phyloP scores from a whole-genome alignment of 2,113 vertebrate species.

The Cheirogaleus medius region DNA sequence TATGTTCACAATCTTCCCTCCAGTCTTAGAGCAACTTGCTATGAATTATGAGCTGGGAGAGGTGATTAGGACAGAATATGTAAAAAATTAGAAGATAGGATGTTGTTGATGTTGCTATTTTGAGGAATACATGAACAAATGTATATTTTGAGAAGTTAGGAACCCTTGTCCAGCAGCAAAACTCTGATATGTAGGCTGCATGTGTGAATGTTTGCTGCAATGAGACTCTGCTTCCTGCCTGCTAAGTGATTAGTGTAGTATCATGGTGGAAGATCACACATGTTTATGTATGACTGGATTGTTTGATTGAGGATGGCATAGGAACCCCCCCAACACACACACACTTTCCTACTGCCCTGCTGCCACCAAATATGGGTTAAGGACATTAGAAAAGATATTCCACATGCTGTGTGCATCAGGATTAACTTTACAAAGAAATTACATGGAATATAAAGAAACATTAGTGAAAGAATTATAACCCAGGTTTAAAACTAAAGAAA shows the following conservation, averaged over 20 bases:
- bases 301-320: neutral
- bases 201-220: neutral
- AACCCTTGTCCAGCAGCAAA: neutral
- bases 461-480: neutral
- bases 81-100: neutral
- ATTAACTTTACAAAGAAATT: neutral
- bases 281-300: neutral
- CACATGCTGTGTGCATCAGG: neutral
- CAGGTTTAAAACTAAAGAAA: neutral
- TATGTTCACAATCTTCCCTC: neutral
- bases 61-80: neutral
- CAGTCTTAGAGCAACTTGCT: neutral
- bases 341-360: neutral
- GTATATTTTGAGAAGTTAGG: neutral
- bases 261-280: neutral
- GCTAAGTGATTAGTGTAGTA: neutral
- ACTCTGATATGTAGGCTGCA: neutral
- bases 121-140: neutral
- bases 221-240: neutral
- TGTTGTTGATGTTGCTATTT: neutral
- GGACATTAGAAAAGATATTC: neutral
- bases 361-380: neutral
- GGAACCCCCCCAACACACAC: neutral
- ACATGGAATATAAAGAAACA: neutral
- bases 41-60: neutral